Percentiles rank a stretch among this genome's conserved stretches.
Conservation (phyloP, 2,888 invertebrate species). For the Synanthedon myopaeformis region DNA sequence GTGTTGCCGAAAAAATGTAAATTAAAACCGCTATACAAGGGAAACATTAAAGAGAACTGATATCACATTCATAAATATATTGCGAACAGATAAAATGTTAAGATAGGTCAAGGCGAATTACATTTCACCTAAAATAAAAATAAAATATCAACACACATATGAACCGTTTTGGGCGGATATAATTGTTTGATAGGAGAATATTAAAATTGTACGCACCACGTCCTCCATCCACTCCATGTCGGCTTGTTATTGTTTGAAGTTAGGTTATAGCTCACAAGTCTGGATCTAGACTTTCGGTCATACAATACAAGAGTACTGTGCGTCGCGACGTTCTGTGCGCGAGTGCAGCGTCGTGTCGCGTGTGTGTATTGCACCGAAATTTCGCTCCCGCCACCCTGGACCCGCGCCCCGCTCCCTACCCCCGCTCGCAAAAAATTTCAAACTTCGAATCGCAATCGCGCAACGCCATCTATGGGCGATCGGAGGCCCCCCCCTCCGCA, state of each 20-base stretch:
- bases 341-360: constrained; percentile 60
- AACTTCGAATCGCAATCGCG: constrained; percentile 47
- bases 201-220: constrained; percentile 45
- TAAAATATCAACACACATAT: constrained; percentile 8
- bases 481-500: constrained; percentile 21
- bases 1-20: not conserved
- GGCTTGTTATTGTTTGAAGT: constrained; percentile 26
- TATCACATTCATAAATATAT: constrained; percentile 14
- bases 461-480: constrained; percentile 64
- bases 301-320: constrained; percentile 56
- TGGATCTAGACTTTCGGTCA: constrained; percentile 28
- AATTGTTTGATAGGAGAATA: constrained; percentile 13
- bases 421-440: constrained; percentile 55
- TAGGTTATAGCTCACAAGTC: constrained; percentile 40
- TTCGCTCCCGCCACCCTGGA: constrained; percentile 51
- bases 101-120: constrained; percentile 60
- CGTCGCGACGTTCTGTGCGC: constrained; percentile 64
- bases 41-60: constrained; percentile 17
- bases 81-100: constrained; percentile 47
- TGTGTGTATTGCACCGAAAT: constrained; percentile 59
- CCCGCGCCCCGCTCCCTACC: constrained; percentile 40
- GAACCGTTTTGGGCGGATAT: not conserved
- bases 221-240: constrained; percentile 68
- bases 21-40: constrained; percentile 4
- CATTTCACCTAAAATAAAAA: constrained; percentile 12